Conservation (phyloP, 2,797 vertebrate genomes). For the Zenarchopterus dispar region DNA sequence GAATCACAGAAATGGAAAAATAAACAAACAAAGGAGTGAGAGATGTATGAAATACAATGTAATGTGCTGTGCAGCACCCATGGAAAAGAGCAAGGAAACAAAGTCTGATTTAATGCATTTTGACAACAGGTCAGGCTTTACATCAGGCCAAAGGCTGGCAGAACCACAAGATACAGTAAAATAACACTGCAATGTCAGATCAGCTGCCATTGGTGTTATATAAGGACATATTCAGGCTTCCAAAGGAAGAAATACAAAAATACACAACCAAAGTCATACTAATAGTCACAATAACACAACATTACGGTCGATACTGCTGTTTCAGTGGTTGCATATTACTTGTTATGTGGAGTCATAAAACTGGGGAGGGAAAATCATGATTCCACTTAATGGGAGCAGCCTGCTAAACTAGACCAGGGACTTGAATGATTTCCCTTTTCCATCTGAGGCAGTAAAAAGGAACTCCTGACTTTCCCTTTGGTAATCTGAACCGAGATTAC, state of each 20-base stretch:
- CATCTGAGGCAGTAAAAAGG: slow-evolving; percentile 58
- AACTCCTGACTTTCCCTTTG: slow-evolving; percentile 68
- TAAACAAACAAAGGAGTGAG: background rate
- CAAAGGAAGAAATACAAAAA: slow-evolving; percentile 46
- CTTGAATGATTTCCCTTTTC: slow-evolving; percentile 68
- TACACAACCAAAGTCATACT: slow-evolving; percentile 43
- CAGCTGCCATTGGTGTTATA: slow-evolving; percentile 60
- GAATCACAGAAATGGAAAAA: background rate
- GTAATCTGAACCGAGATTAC: slow-evolving; percentile 75
- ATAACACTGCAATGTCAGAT: slow-evolving; percentile 43
- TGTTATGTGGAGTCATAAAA: slow-evolving; percentile 70
- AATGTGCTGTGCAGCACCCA: slow-evolving; percentile 46
- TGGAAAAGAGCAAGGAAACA: slow-evolving; percentile 52
- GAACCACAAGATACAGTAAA: slow-evolving; percentile 49
- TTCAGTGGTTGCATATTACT: slow-evolving; percentile 67
- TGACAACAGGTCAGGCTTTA: slow-evolving; percentile 57
- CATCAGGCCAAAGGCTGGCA: slow-evolving; percentile 45
- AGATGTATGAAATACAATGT: slow-evolving; percentile 8
- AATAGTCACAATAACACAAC: slow-evolving; percentile 59
- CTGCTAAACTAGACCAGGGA: slow-evolving; percentile 57
- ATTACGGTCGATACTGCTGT: slow-evolving; percentile 55
- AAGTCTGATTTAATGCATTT: slow-evolving; percentile 60
- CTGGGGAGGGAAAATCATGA: slow-evolving; percentile 44
- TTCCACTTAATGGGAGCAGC: slow-evolving; percentile 50
- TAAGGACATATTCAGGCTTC: slow-evolving; percentile 53